phyloP scores from a whole-genome alignment of 2,888 invertebrate genomes.

The Polydrusus tereticollis region DNA sequence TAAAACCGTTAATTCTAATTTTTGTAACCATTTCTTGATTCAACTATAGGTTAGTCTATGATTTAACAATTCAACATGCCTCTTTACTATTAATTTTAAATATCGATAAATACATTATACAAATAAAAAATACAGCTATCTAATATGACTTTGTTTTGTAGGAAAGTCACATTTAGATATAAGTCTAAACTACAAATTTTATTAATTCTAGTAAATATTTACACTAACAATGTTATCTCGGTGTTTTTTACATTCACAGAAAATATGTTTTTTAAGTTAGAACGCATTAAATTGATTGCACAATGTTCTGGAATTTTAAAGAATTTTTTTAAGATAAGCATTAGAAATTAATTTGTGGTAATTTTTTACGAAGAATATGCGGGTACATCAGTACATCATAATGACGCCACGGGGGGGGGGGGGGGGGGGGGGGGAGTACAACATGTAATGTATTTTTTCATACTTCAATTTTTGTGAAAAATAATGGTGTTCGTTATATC shows the following conservation, averaged over 20 bases:
- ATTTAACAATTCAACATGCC: neutral
- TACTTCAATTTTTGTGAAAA: no score
- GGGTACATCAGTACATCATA: no score
- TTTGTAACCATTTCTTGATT: no score
- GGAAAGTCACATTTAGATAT: constrained; percentile 7
- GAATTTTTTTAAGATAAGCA: neutral
- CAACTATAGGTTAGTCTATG: no score
- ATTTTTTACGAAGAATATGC: no score
- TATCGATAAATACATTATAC: neutral
- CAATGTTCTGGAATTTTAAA: constrained; percentile 3
- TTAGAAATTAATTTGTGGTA: neutral
- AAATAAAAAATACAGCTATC: neutral
- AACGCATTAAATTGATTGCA: constrained; percentile 23
- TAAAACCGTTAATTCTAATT: no score
- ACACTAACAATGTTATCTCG: constrained; percentile 33
- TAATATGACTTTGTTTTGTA: constrained; percentile 19
- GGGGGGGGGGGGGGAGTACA: no score
- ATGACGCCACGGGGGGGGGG: no score
- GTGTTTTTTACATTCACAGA: constrained; percentile 28
- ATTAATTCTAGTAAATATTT: constrained; percentile 38
- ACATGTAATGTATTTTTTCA: no score
- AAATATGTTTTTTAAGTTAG: constrained; percentile 35
- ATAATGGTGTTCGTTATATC: no score
- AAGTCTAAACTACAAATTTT: neutral
- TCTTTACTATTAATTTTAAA: neutral